These are phyloP conservation scores for Propithecus deckenii DNA, from an alignment of 2,797 vertebrate species.

Conservation along the genomic window DNA sequence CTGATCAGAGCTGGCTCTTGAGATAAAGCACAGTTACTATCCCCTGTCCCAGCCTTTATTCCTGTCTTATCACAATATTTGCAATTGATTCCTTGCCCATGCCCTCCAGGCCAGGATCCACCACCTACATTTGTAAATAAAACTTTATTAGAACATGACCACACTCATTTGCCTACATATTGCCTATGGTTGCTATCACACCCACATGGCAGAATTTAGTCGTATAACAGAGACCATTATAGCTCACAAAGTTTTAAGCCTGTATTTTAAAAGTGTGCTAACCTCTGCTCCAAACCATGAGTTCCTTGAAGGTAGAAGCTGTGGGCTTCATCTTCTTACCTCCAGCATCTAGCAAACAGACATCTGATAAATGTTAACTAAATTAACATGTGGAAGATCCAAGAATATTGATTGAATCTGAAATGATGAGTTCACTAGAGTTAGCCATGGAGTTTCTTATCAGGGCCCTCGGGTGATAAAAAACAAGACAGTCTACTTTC, in stretches of 20 bases:
- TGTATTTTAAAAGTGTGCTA: neutral
- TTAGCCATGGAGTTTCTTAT: neutral
- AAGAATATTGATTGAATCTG: neutral
- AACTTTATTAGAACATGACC: neutral
- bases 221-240: neutral
- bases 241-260: neutral
- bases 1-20: neutral
- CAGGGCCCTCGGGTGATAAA: neutral
- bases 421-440: neutral
- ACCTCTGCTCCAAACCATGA: neutral
- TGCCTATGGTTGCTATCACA: neutral
- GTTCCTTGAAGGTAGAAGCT: neutral
- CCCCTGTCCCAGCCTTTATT: neutral
- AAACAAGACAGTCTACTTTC: neutral
- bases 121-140: constrained; percentile 8
- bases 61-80: neutral
- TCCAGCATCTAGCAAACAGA: neutral
- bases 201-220: neutral
- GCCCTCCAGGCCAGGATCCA: neutral
- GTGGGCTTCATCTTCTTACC: neutral
- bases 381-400: neutral
- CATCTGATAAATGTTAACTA: neutral
- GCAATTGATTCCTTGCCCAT: neutral
- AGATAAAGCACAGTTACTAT: neutral
- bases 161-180: neutral